Evolutionary conservation across 2,888 invertebrate genomes (phyloP).

Genomic region (Lomographa bimaculata): DNA sequence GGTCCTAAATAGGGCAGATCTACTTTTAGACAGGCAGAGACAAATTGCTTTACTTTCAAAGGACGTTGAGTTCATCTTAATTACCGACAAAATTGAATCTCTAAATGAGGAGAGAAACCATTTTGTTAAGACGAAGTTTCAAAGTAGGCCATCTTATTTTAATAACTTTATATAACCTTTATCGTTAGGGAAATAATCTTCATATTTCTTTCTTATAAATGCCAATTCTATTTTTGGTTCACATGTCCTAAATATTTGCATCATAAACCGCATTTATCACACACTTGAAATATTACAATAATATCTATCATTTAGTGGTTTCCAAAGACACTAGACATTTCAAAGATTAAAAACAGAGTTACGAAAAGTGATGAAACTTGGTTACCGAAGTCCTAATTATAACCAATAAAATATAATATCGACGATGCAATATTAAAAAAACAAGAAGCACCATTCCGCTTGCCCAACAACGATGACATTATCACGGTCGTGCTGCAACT

Average conservation of each 20-base stretch:
- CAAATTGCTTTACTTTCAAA: too few species aligned
- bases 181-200: neutral
- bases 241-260: too few species aligned
- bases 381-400: constrained; percentile 1
- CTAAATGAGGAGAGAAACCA: constrained; percentile 4
- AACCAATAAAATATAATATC: constrained; percentile 4
- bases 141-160: constrained; percentile 19
- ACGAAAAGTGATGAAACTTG: neutral
- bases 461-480: constrained; percentile 8
- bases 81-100: constrained; percentile 10
- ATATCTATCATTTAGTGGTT: too few species aligned
- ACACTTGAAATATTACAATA: too few species aligned
- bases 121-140: constrained; percentile 9
- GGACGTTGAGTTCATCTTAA: constrained; percentile 3
- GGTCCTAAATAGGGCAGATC: neutral
- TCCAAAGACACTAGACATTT: too few species aligned
- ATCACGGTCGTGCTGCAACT: constrained; percentile 6
- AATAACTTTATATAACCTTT: constrained; percentile 7
- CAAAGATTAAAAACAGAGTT: too few species aligned
- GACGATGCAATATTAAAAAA: neutral
- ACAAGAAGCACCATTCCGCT: neutral
- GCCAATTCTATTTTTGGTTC: too few species aligned
- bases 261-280: too few species aligned
- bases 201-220: too few species aligned
- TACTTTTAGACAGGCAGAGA: constrained; percentile 2